These are phyloP conservation scores for Hydra vulgaris DNA, from an alignment of 30 jellyfish, hydroid and myxozoan genomes.

Conservation along the genomic window DNA sequence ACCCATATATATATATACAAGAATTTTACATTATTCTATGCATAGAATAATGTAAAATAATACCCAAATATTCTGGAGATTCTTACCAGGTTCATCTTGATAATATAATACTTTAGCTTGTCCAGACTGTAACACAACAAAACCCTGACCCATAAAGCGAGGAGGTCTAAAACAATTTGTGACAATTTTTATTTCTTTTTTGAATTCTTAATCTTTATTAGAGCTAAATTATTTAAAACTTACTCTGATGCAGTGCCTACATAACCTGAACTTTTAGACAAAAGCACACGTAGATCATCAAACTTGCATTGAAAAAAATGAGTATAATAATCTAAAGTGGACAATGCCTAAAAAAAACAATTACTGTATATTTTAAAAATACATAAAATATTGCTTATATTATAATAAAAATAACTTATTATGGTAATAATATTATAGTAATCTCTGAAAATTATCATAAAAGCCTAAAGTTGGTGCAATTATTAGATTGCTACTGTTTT, in stretches of 20 bases:
- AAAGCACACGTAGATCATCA: constrained; percentile 73
- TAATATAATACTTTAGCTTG: constrained; percentile 44
- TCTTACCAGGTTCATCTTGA: constrained; percentile 84
- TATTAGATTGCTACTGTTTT: too few relatives aligned
- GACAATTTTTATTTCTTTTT: too few relatives aligned
- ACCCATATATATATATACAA: too few relatives aligned
- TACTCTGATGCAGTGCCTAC: constrained; percentile 64
- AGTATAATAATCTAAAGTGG: constrained; percentile 57
- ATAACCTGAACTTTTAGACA: constrained; percentile 78
- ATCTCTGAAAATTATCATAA: too few relatives aligned
- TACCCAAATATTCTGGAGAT: too few relatives aligned
- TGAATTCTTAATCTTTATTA: background rate
- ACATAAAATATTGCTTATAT: too few relatives aligned
- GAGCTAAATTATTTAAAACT: background rate
- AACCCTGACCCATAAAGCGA: constrained; percentile 86
- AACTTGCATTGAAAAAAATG: constrained; percentile 65
- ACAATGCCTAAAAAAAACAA: constrained; percentile 43
- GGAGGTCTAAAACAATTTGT: constrained; percentile 64
- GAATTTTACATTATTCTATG: too few relatives aligned
- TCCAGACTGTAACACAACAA: constrained; percentile 79
- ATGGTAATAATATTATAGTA: too few relatives aligned
- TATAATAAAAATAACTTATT: too few relatives aligned
- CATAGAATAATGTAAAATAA: too few relatives aligned
- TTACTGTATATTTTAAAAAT: background rate
- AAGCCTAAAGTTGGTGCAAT: too few relatives aligned